A percentile compares a stretch with the other conserved stretches of the same genome.
These are phyloP conservation scores for Lamproptera curius DNA, from an alignment of 2,888 invertebrate species.

Conservation along the genomic window DNA sequence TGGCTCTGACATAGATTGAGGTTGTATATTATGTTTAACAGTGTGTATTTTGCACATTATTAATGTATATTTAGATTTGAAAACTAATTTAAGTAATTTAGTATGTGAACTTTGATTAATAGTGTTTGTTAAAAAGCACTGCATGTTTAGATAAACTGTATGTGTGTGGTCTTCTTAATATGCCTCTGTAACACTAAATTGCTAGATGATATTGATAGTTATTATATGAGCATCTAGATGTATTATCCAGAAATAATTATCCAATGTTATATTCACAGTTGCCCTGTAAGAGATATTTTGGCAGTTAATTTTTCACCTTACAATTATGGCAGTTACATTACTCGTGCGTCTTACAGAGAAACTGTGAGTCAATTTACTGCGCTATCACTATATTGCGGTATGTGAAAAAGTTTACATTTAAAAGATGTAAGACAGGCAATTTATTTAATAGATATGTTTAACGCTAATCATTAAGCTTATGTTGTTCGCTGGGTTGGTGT, in stretches of 20 bases:
- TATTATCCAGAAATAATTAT: not conserved
- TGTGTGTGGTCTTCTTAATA: slow-evolving; percentile 23
- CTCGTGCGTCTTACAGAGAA: slow-evolving; percentile 67
- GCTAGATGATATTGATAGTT: not conserved
- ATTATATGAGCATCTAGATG: not conserved
- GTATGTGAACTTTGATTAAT: no score
- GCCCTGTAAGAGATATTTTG: slow-evolving; percentile 58
- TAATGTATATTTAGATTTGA: slow-evolving; percentile 30
- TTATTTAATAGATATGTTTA: no score
- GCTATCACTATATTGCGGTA: slow-evolving; percentile 1
- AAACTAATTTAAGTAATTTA: no score
- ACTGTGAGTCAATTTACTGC: slow-evolving; percentile 49
- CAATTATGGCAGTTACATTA: slow-evolving; percentile 73
- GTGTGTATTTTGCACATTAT: slow-evolving; percentile 33
- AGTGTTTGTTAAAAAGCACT: no score
- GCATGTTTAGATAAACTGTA: slow-evolving; percentile 17
- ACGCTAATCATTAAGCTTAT: no score
- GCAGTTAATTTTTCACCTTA: no score
- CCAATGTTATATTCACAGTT: slow-evolving; percentile 53
- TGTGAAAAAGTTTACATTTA: slow-evolving; percentile 15
- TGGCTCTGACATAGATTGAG: slow-evolving; percentile 24
- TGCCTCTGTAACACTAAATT: slow-evolving; percentile 1
- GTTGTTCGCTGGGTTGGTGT: no score
- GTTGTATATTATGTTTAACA: slow-evolving; percentile 51
- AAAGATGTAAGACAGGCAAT: not conserved